Evolutionary conservation across 2,113 vertebrate genomes (phyloP).

Genomic region (Leucoraja erinaceus): DNA sequence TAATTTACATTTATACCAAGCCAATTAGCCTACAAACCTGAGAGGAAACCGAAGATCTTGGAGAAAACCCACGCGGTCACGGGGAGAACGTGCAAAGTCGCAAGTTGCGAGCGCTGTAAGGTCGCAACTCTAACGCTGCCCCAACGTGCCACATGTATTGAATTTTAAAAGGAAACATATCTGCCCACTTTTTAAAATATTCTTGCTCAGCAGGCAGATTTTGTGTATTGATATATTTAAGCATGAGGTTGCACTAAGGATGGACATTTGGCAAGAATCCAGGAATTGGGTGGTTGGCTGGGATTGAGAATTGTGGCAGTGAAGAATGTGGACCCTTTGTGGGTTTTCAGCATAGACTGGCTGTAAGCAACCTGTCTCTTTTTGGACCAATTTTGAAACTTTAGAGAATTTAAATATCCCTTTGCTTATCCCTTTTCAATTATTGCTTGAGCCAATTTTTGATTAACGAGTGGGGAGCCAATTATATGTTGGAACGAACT

Average conservation of each 20-base stretch:
- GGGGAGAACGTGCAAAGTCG: no score
- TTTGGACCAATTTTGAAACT: background rate
- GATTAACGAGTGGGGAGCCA: slow-evolving; percentile 24
- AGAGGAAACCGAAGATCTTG: no score
- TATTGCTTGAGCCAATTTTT: background rate
- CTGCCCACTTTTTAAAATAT: background rate
- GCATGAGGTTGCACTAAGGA: no score
- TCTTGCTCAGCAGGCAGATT: background rate
- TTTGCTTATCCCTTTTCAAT: background rate
- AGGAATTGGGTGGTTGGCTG: background rate
- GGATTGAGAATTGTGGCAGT: background rate
- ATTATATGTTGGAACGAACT: background rate
- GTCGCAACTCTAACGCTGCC: no score
- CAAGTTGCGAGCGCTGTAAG: no score
- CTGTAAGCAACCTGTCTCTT: background rate
- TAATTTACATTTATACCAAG: no score
- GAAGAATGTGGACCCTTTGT: background rate
- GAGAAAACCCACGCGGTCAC: no score
- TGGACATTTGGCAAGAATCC: background rate
- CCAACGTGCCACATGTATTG: background rate
- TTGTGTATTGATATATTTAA: background rate
- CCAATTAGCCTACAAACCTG: no score
- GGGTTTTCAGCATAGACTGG: background rate
- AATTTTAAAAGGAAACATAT: background rate
- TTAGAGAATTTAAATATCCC: background rate